Conservation (phyloP, 2,113 vertebrate genomes). For the Corydoras sp. region DNA sequence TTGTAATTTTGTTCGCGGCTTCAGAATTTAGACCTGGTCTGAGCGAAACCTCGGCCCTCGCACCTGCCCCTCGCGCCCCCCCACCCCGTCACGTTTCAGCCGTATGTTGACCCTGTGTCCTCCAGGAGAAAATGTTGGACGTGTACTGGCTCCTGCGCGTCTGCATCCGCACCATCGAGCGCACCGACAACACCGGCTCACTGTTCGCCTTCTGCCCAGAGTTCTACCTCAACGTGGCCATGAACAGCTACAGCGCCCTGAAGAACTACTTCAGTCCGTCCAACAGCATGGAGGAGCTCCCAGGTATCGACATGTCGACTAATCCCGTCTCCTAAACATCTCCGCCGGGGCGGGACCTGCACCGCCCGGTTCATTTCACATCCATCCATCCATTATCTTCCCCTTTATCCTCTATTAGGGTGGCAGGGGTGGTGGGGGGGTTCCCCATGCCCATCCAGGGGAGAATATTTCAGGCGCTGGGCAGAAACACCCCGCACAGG, state of each 20-base stretch:
- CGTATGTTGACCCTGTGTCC: neutral
- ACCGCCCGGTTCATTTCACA: too few species aligned
- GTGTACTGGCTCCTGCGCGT: constrained; percentile 91
- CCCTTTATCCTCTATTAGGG: too few species aligned
- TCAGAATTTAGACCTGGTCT: neutral
- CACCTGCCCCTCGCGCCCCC: too few species aligned
- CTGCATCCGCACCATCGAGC: constrained; percentile 86
- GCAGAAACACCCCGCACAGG: too few species aligned
- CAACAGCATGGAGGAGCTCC: constrained; percentile 91
- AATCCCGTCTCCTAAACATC: neutral
- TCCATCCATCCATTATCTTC: too few species aligned
- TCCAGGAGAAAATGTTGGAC: constrained; percentile 94
- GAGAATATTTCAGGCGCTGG: too few species aligned
- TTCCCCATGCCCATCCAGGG: too few species aligned
- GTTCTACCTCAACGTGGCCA: constrained; percentile 96
- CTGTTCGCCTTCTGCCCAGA: constrained; percentile 90
- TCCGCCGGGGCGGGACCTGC: too few species aligned
- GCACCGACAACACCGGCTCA: constrained; percentile 76
- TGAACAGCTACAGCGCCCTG: constrained; percentile 96
- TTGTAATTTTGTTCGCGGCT: neutral
- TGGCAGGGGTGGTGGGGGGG: too few species aligned
- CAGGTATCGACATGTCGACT: constrained; percentile 63
- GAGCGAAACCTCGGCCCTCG: neutral
- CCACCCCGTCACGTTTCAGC: too few species aligned
- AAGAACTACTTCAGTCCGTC: constrained; percentile 97